Conservation (phyloP, 2,113 vertebrate genomes). For the Cervus canadensis region DNA sequence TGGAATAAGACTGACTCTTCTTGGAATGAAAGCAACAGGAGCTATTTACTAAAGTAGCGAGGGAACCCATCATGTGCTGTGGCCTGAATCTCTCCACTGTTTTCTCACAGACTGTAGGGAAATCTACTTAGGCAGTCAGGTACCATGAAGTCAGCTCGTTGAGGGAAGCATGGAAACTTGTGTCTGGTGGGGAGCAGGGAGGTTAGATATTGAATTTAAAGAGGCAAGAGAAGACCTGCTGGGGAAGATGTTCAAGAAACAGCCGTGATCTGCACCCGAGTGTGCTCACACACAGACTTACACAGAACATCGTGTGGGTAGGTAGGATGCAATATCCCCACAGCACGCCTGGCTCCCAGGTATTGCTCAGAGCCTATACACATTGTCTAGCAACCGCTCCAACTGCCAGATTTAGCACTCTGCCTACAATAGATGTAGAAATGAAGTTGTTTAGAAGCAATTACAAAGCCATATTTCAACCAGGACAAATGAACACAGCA, state of each 20-base stretch:
- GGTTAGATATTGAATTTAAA: not conserved
- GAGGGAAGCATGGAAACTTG: not conserved
- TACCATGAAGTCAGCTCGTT: not conserved
- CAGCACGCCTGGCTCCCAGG: not conserved
- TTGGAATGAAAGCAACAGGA: not conserved
- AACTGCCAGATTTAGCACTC: not conserved
- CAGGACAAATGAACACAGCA: constrained; percentile 30
- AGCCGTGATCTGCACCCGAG: not conserved
- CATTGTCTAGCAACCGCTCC: not conserved
- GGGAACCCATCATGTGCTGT: not conserved
- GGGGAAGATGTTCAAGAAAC: not conserved
- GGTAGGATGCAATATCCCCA: not conserved
- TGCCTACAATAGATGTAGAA: constrained; percentile 9
- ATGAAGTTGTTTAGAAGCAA: constrained; percentile 37
- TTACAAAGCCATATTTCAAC: constrained; percentile 51
- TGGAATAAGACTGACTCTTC: not conserved
- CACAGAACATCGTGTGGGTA: not conserved
- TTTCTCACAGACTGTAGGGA: not conserved
- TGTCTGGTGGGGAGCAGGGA: not conserved
- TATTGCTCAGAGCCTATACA: not conserved
- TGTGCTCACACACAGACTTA: not conserved
- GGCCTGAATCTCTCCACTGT: not conserved
- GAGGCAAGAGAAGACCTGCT: not conserved
- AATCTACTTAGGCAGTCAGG: not conserved
- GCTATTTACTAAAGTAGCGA: constrained; percentile 9